Evolutionary conservation across 2,797 vertebrate species (phyloP), one percentile per base, ranked within the genome.

Genomic region (Aulostomus chinensis): DNA sequence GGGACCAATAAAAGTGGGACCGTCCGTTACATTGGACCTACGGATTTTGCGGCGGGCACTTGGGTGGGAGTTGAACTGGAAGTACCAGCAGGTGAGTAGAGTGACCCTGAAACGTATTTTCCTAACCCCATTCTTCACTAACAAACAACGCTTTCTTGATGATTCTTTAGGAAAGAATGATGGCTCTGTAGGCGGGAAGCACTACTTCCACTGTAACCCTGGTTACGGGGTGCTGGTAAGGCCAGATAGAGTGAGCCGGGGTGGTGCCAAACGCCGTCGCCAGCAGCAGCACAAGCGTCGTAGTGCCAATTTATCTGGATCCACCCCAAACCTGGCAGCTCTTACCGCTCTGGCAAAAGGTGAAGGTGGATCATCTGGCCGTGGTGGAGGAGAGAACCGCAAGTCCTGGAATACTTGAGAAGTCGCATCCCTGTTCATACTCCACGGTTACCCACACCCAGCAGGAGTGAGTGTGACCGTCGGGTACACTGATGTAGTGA

Each of bases 21-120:
- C 0, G 92, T 99, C 4, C 83, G 93, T 12, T 99, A 94, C 1
- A 39, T 98, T 0, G 97, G 97, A n/a, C 91, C 93, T 6, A 90
- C 93, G 0, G 93, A 95, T 43, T 98, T 98, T 42, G 94, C 96
- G 9, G 89, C 93, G 10, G 96, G 97, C 2, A 90, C 83, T 0
- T 99, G 97, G 96, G 83, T 98, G 1, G 97, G 96, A 2, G 94
- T 99, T 1, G 97, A 98, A 52, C 92, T 99, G 35, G 95, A 98
- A 68, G 81, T 91, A 2, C 96, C 96, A 6, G 91, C 94, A 83
- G 97, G 97, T 99, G 37, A 75, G 83, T 58, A 11, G 12, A 39
- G 11, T 4, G 8, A 1, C 1, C 1, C 1, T 4, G 1, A 13
- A n/a, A 16, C 12, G n/a, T 15, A 13, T 4, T 22, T 14, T 36